phyloP scores from a whole-genome alignment of 2,797 vertebrate genomes.

The Dicrostonyx torquatus region DNA sequence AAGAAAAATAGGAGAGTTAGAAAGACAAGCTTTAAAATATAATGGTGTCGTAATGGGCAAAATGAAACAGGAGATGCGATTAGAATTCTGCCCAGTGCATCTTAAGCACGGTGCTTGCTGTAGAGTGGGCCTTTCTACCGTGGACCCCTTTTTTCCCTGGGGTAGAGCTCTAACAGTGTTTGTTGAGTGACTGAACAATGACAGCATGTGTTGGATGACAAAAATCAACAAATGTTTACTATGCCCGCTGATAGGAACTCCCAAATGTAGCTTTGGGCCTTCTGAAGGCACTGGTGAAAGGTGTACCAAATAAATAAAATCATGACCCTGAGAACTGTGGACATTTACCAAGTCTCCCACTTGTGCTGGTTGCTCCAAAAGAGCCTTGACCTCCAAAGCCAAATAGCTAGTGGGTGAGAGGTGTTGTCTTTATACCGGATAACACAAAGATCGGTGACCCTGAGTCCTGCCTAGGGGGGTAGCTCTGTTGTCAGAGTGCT shows the following conservation, averaged over 20 bases:
- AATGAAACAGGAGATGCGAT: constrained; percentile 60
- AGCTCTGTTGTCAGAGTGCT: not conserved
- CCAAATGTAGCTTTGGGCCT: not conserved
- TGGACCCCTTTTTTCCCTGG: not conserved
- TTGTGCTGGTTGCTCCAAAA: not conserved
- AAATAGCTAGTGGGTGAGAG: not conserved
- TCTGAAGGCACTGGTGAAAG: constrained; percentile 38
- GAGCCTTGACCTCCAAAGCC: constrained; percentile 10
- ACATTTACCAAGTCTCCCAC: not conserved
- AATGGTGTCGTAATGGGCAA: constrained; percentile 64
- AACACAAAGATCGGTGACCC: not conserved
- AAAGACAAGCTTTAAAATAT: constrained; percentile 79
- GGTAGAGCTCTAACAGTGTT: not conserved
- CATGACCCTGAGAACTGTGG: constrained; percentile 29
- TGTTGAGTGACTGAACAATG: constrained; percentile 74
- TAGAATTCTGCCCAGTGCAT: constrained; percentile 31
- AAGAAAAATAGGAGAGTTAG: constrained; percentile 80
- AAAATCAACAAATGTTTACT: constrained; percentile 51
- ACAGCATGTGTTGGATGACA: constrained; percentile 33
- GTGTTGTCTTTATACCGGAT: not conserved
- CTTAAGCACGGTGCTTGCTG: not conserved
- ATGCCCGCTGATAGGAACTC: not conserved
- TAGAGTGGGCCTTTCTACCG: not conserved
- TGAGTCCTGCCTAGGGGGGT: not conserved
- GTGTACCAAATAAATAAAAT: constrained; percentile 30